Conservation (phyloP, 1,140 invertebrate genomes). For the Asbolus verrucosus region DNA sequence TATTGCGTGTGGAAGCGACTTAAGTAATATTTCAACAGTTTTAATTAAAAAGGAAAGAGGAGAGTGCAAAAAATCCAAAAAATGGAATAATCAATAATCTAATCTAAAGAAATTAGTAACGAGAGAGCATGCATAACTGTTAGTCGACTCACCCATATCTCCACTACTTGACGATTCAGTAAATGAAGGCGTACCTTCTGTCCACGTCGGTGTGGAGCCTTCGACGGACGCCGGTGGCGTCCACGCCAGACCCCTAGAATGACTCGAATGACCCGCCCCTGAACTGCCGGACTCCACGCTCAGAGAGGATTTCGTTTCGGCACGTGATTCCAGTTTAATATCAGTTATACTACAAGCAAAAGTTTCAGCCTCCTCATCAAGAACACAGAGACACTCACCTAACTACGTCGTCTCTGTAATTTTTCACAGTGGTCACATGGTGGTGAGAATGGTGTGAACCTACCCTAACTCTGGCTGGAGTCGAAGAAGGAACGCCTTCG, state of each 20-base stretch:
- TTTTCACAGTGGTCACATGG: slow-evolving; percentile 52
- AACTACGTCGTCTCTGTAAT: slow-evolving; percentile 63
- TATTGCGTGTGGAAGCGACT: slow-evolving; percentile 44
- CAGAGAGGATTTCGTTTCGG: slow-evolving; percentile 77
- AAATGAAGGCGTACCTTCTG: slow-evolving; percentile 96
- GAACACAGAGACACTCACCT: slow-evolving; percentile 59
- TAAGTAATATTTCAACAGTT: slow-evolving; percentile 54
- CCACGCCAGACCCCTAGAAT: slow-evolving; percentile 74
- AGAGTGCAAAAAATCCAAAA: slow-evolving; percentile 45
- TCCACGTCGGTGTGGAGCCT: slow-evolving; percentile 96
- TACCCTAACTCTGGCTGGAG: slow-evolving; percentile 23
- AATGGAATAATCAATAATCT: slow-evolving; percentile 57
- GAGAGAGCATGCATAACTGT: slow-evolving; percentile 33
- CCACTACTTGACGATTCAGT: slow-evolving; percentile 95
- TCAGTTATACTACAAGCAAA: slow-evolving; percentile 67
- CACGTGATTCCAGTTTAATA: slow-evolving; percentile 70
- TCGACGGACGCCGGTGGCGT: slow-evolving; percentile 91
- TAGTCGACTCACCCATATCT: slow-evolving; percentile 81
- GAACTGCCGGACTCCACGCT: slow-evolving; percentile 74
- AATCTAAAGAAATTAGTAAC: slow-evolving; percentile 49
- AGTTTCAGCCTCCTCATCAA: not conserved
- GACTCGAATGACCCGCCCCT: slow-evolving; percentile 60
- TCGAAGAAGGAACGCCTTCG: slow-evolving; percentile 63
- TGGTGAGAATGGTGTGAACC: slow-evolving; percentile 50
- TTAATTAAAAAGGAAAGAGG: slow-evolving; percentile 27